Evolutionary conservation across 2,888 invertebrate species (phyloP), one percentile per base, ranked within the genome.

Genomic region (Drosophila glabriapex): DNA sequence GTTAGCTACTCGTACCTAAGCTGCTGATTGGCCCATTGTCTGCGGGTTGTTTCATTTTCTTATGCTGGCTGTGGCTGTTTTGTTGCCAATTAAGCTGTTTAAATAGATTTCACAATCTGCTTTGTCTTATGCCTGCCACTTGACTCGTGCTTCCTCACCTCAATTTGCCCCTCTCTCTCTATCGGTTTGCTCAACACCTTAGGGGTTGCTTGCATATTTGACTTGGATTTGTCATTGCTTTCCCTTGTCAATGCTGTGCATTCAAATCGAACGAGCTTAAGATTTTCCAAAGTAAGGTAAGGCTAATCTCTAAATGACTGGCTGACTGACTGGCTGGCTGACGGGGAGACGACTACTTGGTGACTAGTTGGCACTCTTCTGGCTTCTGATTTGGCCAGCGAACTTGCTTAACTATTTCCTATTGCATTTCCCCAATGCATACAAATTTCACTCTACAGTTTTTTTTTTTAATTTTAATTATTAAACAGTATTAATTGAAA

Each of bases 161-260:
- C 10, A 39, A 22, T 49, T 58, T 35, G 28, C 39, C 43, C 22
- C 22, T 25, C 31, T 31, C 31, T 31, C 14, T 31, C 14, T 31
- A 4, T 41, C 6, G 4, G 19, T 4, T 7, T 29, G n/a, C 1
- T 10, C 10, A 33, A 31, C 56, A 58, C 29, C 19, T 43, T 35
- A 60, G 56, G 64, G 82, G 71, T 84, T 80, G 71, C 68, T 68
- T 73, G 83, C 83, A 85, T 89, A 85, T 89, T 86, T 90, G 87
- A 91, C 90, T 91, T 90, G 91, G 91, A 91, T 91, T 91, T 91
- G 91, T 89, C 91, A 82, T 82, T 82, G 83, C 79, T 68, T 78
- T 71, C 39, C 50, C 76, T 71, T 55, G 50, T 54, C 76, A 76
- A 70, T 65, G 67, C 37, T 53, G 66, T 62, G 72, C 58, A 81